Evolutionary conservation across 2,888 invertebrate species (phyloP).

Genomic region (Argyresthia albistria): DNA sequence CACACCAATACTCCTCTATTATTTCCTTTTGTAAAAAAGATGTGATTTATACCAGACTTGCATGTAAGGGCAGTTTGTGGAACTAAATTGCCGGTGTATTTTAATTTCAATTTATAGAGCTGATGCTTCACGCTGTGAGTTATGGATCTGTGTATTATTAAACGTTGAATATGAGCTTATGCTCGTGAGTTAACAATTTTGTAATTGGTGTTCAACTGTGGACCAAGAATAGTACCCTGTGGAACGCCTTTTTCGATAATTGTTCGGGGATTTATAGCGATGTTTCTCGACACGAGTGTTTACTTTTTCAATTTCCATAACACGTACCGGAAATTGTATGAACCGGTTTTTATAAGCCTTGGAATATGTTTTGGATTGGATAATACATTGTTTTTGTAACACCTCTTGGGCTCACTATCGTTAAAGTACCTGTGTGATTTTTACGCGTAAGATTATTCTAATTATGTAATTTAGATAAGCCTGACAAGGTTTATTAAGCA

Average conservation of each 20-base stretch:
- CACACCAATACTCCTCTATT: slow-evolving; percentile 30
- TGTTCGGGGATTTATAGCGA: not conserved
- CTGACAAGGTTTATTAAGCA: too few relatives aligned
- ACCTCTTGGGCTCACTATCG: too few relatives aligned
- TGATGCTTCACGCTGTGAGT: slow-evolving; percentile 30
- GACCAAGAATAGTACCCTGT: slow-evolving; percentile 1
- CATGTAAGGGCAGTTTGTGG: slow-evolving; percentile 41
- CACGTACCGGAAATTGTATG: too few relatives aligned
- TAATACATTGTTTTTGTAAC: too few relatives aligned
- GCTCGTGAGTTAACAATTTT: slow-evolving; percentile 31
- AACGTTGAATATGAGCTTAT: slow-evolving; percentile 30
- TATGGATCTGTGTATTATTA: slow-evolving; percentile 34
- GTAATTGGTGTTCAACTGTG: slow-evolving; percentile 23
- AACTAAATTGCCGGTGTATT: slow-evolving; percentile 32
- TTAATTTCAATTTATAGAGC: slow-evolving; percentile 67
- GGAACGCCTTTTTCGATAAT: not conserved
- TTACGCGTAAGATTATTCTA: too few relatives aligned
- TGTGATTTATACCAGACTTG: slow-evolving; percentile 53
- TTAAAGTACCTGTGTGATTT: too few relatives aligned
- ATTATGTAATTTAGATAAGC: too few relatives aligned
- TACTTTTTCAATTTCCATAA: too few relatives aligned
- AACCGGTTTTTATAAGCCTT: too few relatives aligned
- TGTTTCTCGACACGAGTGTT: not conserved
- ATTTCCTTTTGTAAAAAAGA: slow-evolving; percentile 46
- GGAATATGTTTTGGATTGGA: too few relatives aligned